Conservation (phyloP, 2,797 vertebrate species). For the Coranthus polyacanthus region DNA sequence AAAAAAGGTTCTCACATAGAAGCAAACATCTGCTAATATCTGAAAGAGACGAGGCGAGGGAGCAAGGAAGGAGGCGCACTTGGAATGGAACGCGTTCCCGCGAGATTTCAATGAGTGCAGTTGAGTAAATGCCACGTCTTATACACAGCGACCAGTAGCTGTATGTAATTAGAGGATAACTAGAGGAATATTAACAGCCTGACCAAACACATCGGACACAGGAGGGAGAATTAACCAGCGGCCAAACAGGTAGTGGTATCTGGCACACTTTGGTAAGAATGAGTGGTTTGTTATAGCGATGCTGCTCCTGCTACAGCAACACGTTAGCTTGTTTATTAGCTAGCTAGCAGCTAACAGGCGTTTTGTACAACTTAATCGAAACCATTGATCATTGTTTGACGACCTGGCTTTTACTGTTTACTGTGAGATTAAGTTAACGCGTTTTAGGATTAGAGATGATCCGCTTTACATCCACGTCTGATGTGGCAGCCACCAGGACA, state of each 20-base stretch:
- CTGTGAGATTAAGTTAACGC: conserved; percentile 12
- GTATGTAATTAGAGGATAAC: conserved; percentile 19
- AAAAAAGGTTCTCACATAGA: no score
- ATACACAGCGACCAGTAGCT: conserved; percentile 31
- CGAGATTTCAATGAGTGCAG: conserved; percentile 62
- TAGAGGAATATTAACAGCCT: conserved; percentile 10
- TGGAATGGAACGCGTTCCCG: conserved; percentile 41
- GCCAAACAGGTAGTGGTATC: conserved; percentile 7
- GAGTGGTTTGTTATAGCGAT: rapidly evolving
- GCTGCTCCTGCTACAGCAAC: conserved; percentile 18
- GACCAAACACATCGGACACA: rapidly evolving
- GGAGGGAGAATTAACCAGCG: conserved; percentile 7
- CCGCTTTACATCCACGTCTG: not conserved
- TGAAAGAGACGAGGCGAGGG: not conserved
- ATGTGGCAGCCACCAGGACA: not conserved
- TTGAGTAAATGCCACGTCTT: conserved; percentile 82
- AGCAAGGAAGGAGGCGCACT: not conserved
- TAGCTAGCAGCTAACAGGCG: conserved; percentile 30
- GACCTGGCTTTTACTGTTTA: conserved; percentile 30
- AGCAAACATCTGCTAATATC: no score
- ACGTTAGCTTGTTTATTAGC: conserved; percentile 48
- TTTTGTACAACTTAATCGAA: conserved; percentile 2
- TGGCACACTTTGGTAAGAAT: conserved; percentile 50
- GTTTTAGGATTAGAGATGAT: conserved; percentile 10
- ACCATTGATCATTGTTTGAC: conserved; percentile 18